phyloP scores from a whole-genome alignment of 2,113 vertebrate genomes.

The Telmatochromis sp. region DNA sequence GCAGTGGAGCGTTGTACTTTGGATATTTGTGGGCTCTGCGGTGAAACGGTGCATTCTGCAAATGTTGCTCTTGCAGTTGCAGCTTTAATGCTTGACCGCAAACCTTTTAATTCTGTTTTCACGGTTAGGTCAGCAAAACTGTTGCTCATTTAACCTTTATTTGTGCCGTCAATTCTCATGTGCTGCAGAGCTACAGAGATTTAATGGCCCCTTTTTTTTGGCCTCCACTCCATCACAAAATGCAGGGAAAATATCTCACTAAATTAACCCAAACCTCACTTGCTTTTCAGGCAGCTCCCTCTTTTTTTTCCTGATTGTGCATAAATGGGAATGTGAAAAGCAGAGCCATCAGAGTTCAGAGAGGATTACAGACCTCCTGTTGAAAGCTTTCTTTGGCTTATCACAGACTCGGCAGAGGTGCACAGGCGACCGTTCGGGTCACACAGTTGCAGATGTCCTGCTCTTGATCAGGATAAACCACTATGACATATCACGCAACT shows the following conservation, averaged over 20 bases:
- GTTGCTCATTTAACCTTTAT: constrained; percentile 13
- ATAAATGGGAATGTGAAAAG: background rate
- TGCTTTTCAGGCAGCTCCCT: background rate
- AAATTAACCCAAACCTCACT: background rate
- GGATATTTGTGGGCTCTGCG: constrained; percentile 23
- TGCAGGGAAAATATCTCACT: background rate
- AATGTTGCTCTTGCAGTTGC: constrained; percentile 12
- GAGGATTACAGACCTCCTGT: constrained; percentile 14
- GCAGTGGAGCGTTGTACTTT: constrained; percentile 4
- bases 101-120: constrained; percentile 25
- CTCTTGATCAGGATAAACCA: background rate
- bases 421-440: background rate
- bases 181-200: background rate
- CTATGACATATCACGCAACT: background rate
- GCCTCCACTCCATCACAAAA: background rate
- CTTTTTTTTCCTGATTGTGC: background rate
- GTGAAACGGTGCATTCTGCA: constrained; percentile 22
- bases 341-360: background rate
- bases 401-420: background rate
- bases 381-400: constrained; percentile 28
- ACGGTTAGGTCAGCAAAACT: constrained; percentile 7
- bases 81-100: constrained; percentile 18
- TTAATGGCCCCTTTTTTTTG: background rate
- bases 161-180: background rate
- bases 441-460: background rate